Conservation (phyloP, 92 coral and sea anemone genomes). For the Parazoanthus swiftii region DNA sequence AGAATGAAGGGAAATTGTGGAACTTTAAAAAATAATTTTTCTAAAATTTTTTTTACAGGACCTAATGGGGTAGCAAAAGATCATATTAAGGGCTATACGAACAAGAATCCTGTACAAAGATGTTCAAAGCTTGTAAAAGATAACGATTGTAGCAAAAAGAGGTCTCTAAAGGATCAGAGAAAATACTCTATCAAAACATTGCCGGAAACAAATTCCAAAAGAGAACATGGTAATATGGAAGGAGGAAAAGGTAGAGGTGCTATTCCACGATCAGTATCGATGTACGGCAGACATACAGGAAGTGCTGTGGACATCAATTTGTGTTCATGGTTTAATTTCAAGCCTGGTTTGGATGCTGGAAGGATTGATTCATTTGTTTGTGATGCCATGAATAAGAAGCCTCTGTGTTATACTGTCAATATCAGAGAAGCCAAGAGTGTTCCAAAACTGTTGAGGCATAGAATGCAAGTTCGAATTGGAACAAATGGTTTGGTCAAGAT, state of each 20-base stretch:
- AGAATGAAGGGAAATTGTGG: too few relatives aligned
- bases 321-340: slow-evolving; percentile 73
- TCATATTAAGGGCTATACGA: background rate
- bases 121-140: background rate
- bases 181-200: slow-evolving; percentile 10
- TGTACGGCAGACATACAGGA: slow-evolving; percentile 66
- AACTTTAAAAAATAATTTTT: too few relatives aligned
- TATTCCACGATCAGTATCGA: slow-evolving; percentile 42
- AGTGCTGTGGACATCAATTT: slow-evolving; percentile 42
- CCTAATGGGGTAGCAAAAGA: background rate
- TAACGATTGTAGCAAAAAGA: background rate
- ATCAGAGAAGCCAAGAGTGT: slow-evolving; percentile 54
- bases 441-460: slow-evolving; percentile 65
- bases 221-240: background rate
- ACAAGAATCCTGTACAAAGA: background rate
- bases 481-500: slow-evolving; percentile 74
- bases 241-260: background rate
- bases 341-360: slow-evolving; percentile 62
- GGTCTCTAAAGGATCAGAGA: background rate
- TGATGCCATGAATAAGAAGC: slow-evolving; percentile 51
- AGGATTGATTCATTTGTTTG: slow-evolving; percentile 72
- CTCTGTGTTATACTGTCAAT: slow-evolving; percentile 66
- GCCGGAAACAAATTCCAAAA: slow-evolving; percentile 2
- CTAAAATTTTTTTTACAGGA: too few relatives aligned
- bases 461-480: slow-evolving; percentile 77